Base-by-base conservation (phyloP, 2,113 vertebrate species). In the Phyllopteryx taeniolatus region DNA sequence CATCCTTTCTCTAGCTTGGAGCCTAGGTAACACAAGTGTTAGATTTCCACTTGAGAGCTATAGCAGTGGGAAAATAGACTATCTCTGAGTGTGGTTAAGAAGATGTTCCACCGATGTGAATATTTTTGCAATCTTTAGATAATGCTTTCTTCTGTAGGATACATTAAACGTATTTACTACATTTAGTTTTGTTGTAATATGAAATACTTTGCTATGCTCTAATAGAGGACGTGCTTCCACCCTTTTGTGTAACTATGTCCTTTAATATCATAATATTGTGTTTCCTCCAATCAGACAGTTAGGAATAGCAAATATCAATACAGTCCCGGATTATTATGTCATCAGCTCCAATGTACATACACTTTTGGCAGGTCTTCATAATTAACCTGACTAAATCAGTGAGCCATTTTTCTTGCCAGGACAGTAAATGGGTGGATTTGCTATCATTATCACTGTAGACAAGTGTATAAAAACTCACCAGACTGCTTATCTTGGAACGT, bases 21-120 rank as follows among this genome's bases (percentile, higher is more conserved):
- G 76, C 47, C 53, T 27, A 59, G 71, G 82, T 65, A 83, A 83
- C 79, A 70, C 20, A 43, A 4, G 72, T 64, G 8, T 83, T 68
- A 22, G 17, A 74, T 84, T 84, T 71, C 73, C 56, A 0, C 17
- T 35, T 12, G 51, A 27, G 62, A 1, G 44, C 9, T 12, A 2
- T 57, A 20, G 43, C 19, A 64, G 43, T 1, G 8, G 20, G 22
- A 31, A 68, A 65, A 35, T 1, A 53, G 53, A 9, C 22, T 2
- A 68, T 5, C 0, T 59, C 11, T 19, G 6, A 60, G 51, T 22
- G 22, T 13, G 57, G 13, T 10, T n/a, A 1, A 72, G 12, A 20
- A 49, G 8, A 66, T 9, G 10, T n/a, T 22, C 11, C 20, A 43
- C 6, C 31, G 17, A 19, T 61, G 27, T 31, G 8, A n/a, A 3